Conservation (phyloP, 2,888 invertebrate genomes). For the Latrodectus elegans region DNA sequence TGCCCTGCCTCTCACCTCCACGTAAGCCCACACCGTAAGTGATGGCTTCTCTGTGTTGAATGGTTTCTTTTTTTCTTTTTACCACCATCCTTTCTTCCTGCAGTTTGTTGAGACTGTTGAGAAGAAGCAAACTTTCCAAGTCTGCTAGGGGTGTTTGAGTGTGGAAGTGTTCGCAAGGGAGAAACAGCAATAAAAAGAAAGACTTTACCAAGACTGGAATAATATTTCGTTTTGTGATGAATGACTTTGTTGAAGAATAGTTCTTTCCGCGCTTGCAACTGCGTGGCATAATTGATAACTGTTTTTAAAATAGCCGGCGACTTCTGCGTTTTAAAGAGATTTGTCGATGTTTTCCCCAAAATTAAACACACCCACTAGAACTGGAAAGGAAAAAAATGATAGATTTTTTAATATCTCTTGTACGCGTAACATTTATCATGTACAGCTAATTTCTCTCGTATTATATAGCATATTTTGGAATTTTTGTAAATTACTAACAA, state of each 20-base stretch:
- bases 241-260: constrained; percentile 1
- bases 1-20: constrained; percentile 15
- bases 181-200: not conserved
- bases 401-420: no score
- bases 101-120: no score
- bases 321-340: not conserved
- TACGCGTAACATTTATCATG: no score
- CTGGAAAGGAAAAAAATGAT: no score
- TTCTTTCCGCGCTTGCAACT: constrained; percentile 8
- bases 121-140: not conserved
- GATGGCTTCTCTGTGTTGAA: not conserved
- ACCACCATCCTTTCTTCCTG: not conserved
- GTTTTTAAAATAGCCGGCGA: not conserved
- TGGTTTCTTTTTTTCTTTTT: not conserved
- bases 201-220: not conserved
- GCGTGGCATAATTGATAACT: not conserved
- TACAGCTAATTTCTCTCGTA: no score
- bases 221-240: constrained; percentile 17
- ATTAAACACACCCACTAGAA: no score
- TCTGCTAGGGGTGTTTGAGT: not conserved
- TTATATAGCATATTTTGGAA: no score
- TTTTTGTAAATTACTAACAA: no score
- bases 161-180: not conserved
- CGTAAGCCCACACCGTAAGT: constrained; percentile 13
- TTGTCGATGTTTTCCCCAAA: not conserved